Evolutionary conservation across 2,888 invertebrate genomes (phyloP).

Genomic region (Agrochola lota): DNA sequence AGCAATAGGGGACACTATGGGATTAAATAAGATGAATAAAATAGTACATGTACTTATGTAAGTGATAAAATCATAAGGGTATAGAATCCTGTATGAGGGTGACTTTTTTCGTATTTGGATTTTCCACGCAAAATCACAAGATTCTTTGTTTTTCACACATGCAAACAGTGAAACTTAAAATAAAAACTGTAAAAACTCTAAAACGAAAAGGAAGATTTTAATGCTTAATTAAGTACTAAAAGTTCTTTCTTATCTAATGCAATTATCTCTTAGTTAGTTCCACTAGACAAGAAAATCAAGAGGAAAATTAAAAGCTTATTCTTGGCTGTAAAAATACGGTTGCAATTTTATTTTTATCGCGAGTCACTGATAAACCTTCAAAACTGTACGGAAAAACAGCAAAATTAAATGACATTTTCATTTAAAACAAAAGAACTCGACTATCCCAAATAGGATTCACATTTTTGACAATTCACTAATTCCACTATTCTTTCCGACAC

Average conservation of each 20-base stretch:
- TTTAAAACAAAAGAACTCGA: constrained; percentile 27
- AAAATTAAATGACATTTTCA: neutral
- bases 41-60: no score
- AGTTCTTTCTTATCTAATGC: constrained; percentile 26
- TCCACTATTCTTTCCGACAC: constrained; percentile 37
- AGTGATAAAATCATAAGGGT: neutral
- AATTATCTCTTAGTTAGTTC: constrained; percentile 48
- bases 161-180: neutral
- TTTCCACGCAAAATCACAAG: neutral
- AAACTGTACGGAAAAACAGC: neutral
- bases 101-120: neutral
- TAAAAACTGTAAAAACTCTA: neutral
- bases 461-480: constrained; percentile 51
- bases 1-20: neutral
- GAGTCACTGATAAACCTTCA: neutral
- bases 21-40: neutral
- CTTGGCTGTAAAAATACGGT: constrained; percentile 12
- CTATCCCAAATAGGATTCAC: constrained; percentile 24
- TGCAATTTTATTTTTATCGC: constrained; percentile 15
- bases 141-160: no score
- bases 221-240: constrained; percentile 25
- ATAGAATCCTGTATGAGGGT: no score
- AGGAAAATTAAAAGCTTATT: constrained; percentile 31
- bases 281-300: constrained; percentile 21
- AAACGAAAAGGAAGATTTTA: constrained; percentile 19